These are phyloP conservation scores for Hystrix cristata DNA, from an alignment of 2,113 vertebrate genomes.

Conservation along the genomic window DNA sequence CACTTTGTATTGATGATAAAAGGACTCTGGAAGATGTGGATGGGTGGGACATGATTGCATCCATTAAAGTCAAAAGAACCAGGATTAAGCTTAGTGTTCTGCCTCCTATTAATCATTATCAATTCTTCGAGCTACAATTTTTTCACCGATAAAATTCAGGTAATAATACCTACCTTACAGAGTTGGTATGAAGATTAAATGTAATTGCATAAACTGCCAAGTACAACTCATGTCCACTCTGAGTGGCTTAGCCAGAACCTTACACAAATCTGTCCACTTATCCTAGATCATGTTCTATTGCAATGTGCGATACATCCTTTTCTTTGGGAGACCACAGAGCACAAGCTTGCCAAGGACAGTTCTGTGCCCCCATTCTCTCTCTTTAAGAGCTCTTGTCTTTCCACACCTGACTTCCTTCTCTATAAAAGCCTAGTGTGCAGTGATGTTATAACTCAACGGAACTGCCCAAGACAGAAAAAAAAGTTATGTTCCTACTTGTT, in stretches of 20 bases:
- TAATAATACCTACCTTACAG: not conserved
- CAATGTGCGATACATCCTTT: not conserved
- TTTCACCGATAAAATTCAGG: not conserved
- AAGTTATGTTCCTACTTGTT: slow-evolving; percentile 41
- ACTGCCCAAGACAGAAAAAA: slow-evolving; percentile 40
- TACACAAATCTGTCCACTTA: not conserved
- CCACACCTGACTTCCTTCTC: slow-evolving; percentile 26
- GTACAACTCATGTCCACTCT: not conserved
- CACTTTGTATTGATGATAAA: not conserved
- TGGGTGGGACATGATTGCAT: not conserved
- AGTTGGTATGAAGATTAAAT: slow-evolving; percentile 15
- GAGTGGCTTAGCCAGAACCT: not conserved
- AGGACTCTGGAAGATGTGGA: not conserved
- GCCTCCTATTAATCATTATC: not conserved
- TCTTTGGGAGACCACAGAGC: not conserved
- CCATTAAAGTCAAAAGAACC: not conserved
- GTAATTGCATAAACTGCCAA: not conserved
- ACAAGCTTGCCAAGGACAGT: not conserved
- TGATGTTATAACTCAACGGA: slow-evolving; percentile 15
- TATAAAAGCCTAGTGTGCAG: slow-evolving; percentile 10
- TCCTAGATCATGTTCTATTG: not conserved
- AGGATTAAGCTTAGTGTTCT: not conserved
- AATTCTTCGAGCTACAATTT: not conserved
- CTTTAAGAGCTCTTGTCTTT: slow-evolving; percentile 36
- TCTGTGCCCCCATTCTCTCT: not conserved